Evolutionary conservation across 2,113 vertebrate genomes (phyloP).

Genomic region (Protomyctophum bolini): DNA sequence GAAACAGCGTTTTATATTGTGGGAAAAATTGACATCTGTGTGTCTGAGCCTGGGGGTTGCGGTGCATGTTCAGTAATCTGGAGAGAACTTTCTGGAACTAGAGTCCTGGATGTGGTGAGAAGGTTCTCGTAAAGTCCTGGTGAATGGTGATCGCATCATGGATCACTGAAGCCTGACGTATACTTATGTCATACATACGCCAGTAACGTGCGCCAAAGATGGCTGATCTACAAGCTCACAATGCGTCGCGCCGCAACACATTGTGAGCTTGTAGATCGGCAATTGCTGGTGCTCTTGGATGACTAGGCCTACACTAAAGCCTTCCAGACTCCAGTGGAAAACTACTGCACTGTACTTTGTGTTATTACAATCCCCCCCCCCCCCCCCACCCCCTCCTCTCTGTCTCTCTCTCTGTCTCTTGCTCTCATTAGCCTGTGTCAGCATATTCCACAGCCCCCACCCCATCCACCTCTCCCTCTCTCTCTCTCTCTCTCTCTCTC

Average conservation of each 20-base stretch:
- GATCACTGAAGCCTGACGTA: too few relatives aligned
- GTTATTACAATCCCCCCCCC: background rate
- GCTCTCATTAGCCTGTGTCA: conserved; percentile 64
- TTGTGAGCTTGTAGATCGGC: too few relatives aligned
- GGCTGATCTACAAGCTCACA: too few relatives aligned
- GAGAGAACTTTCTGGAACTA: conserved; percentile 4
- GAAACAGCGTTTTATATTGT: conserved; percentile 31
- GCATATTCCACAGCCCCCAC: conserved; percentile 66
- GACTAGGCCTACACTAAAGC: conserved; percentile 23
- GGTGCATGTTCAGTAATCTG: conserved; percentile 55
- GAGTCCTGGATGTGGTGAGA: conserved; percentile 32
- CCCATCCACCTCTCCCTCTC: conserved; percentile 21
- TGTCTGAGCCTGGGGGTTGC: conserved; percentile 28
- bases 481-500: conserved; percentile 42
- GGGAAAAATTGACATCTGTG: conserved; percentile 47
- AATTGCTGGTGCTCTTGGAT: conserved; percentile 2
- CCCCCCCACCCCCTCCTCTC: background rate
- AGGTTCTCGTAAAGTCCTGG: conserved; percentile 45
- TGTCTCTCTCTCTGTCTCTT: conserved; percentile 35
- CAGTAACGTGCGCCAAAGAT: too few relatives aligned
- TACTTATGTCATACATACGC: too few relatives aligned
- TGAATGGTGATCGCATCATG: conserved; percentile 35
- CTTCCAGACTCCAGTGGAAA: conserved; percentile 67
- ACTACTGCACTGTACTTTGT: conserved; percentile 38
- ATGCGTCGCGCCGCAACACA: too few relatives aligned